Evolutionary conservation across 1,140 invertebrate species (phyloP).

Genomic region (Conus ventricosus): DNA sequence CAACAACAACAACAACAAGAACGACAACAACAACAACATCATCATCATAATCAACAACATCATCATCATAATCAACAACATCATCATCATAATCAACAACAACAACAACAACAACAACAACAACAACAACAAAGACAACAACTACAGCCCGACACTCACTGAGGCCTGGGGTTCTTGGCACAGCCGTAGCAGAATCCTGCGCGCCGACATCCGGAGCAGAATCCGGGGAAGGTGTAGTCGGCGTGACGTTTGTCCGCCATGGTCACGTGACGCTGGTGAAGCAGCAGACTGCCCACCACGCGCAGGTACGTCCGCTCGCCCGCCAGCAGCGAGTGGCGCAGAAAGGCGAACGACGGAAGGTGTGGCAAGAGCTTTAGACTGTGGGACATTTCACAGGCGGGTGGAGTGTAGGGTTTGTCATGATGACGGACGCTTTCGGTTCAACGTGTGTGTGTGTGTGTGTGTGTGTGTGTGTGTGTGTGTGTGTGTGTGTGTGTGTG

Average conservation of each 20-base stretch:
- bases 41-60: too few species aligned
- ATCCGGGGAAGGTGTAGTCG: constrained; percentile 55
- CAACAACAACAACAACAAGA: too few species aligned
- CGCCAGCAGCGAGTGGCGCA: constrained; percentile 53
- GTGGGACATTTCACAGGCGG: background rate
- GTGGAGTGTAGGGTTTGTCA: too few species aligned
- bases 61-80: too few species aligned
- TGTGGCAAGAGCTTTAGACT: constrained; percentile 43
- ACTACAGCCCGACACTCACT: constrained; percentile 47
- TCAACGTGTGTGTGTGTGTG: too few species aligned
- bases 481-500: too few species aligned
- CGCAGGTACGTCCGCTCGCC: constrained; percentile 52
- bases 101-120: too few species aligned
- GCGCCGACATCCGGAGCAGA: constrained; percentile 55
- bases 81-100: too few species aligned
- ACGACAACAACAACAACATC: too few species aligned
- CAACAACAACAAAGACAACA: too few species aligned
- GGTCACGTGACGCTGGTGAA: constrained; percentile 50
- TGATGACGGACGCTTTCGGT: too few species aligned
- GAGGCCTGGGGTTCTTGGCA: constrained; percentile 51
- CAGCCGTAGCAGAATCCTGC: constrained; percentile 60
- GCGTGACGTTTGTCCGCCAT: constrained; percentile 47
- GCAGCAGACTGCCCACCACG: constrained; percentile 51
- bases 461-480: too few species aligned
- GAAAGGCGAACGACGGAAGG: constrained; percentile 53